These are phyloP conservation scores for Artibeus lituratus DNA, from an alignment of 2,797 vertebrate genomes.

Conservation along the genomic window DNA sequence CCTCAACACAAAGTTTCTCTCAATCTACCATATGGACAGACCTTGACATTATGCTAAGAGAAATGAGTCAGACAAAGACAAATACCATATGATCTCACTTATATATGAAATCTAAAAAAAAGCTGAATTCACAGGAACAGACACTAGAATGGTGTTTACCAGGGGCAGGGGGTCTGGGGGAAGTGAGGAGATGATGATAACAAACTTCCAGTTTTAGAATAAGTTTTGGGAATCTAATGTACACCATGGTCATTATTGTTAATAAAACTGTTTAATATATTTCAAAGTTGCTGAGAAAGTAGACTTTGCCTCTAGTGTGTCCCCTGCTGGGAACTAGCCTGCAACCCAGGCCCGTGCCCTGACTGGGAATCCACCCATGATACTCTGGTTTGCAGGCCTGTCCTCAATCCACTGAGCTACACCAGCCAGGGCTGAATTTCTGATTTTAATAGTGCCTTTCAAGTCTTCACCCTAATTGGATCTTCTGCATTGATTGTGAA, in stretches of 20 bases:
- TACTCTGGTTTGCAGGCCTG: no score
- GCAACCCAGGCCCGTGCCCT: no score
- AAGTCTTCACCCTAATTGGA: background rate
- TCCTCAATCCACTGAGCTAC: no score
- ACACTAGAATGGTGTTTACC: background rate
- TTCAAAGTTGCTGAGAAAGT: background rate
- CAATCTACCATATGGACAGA: background rate
- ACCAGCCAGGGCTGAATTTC: no score
- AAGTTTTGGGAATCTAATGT: background rate
- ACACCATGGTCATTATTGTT: background rate
- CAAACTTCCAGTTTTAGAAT: background rate
- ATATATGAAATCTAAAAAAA: background rate
- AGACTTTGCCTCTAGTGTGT: no score
- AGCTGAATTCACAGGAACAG: background rate
- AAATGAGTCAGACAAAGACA: background rate
- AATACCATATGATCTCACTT: background rate
- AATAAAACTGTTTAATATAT: background rate
- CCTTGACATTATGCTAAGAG: background rate
- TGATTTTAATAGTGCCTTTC: background rate
- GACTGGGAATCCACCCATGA: no score
- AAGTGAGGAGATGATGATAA: background rate
- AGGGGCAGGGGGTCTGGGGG: rapidly evolving
- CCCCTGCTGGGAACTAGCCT: no score
- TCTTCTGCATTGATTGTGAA: background rate
- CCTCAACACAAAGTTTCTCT: background rate